Conservation (phyloP, 2,797 vertebrate genomes). For the Phyllotis vaccarum region DNA sequence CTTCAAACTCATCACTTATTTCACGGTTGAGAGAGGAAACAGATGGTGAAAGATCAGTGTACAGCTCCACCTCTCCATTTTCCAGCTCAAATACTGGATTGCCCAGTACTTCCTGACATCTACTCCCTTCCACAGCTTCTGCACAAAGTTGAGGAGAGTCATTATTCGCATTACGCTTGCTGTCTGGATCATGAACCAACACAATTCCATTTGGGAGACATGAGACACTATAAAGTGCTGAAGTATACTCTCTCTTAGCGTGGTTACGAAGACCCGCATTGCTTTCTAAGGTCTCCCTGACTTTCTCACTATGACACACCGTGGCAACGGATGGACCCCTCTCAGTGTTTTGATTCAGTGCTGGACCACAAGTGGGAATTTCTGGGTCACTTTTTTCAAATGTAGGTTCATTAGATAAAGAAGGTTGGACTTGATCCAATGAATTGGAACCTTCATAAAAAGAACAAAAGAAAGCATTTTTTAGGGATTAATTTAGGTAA, state of each 20-base stretch:
- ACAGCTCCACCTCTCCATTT: slow-evolving; percentile 78
- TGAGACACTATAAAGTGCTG: slow-evolving; percentile 69
- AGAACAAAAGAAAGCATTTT: slow-evolving; percentile 80
- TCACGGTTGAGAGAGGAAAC: slow-evolving; percentile 63
- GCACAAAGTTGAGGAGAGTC: slow-evolving; percentile 63
- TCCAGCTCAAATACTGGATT: slow-evolving; percentile 83
- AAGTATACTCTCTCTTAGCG: slow-evolving; percentile 64
- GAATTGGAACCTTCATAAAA: slow-evolving; percentile 79
- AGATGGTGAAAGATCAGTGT: slow-evolving; percentile 73
- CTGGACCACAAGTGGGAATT: slow-evolving; percentile 65
- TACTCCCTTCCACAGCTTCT: slow-evolving; percentile 71
- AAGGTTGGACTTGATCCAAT: slow-evolving; percentile 75
- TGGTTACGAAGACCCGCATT: slow-evolving; percentile 38
- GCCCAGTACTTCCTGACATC: slow-evolving; percentile 82
- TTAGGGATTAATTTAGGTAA: slow-evolving; percentile 62
- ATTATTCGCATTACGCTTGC: slow-evolving; percentile 86
- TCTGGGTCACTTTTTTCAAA: slow-evolving; percentile 76
- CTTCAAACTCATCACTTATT: slow-evolving; percentile 80
- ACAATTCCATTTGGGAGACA: slow-evolving; percentile 83
- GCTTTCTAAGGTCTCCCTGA: slow-evolving; percentile 71
- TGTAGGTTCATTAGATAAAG: slow-evolving; percentile 70
- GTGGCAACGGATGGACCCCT: slow-evolving; percentile 56
- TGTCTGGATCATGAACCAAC: slow-evolving; percentile 87
- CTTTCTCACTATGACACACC: slow-evolving; percentile 69
- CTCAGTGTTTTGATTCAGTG: slow-evolving; percentile 70